phyloP scores from a whole-genome alignment of 2,113 vertebrate genomes.

The Hydrochoerus hydrochaeris region DNA sequence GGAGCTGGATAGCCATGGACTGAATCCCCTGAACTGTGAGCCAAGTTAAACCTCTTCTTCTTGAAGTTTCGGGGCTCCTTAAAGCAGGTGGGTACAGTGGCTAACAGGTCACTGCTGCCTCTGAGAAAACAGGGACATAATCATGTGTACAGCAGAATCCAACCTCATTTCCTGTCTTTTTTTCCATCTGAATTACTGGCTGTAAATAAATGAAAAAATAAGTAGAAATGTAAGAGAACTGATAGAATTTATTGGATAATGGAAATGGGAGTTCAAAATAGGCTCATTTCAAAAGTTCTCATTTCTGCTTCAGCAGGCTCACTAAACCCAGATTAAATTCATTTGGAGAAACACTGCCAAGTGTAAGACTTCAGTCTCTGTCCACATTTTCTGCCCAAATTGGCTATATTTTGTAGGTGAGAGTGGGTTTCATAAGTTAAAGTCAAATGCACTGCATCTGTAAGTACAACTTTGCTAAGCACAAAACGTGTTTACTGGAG shows the following conservation, averaged over 20 bases:
- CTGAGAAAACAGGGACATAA: not conserved
- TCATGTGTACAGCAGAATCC: too few relatives aligned
- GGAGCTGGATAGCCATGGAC: not conserved
- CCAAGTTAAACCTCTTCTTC: not conserved
- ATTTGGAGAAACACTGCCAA: not conserved
- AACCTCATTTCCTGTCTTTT: not conserved
- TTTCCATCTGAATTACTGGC: not conserved
- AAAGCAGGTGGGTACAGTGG: not conserved
- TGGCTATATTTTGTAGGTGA: not conserved
- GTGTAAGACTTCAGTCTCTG: not conserved
- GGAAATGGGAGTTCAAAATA: not conserved
- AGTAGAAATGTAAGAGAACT: not conserved
- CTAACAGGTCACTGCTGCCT: rapidly evolving
- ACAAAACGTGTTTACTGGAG: not conserved
- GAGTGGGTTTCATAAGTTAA: not conserved
- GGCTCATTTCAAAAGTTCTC: not conserved
- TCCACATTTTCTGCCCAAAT: not conserved
- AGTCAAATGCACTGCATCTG: rapidly evolving
- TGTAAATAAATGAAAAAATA: not conserved
- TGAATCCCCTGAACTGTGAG: not conserved
- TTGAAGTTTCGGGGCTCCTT: not conserved
- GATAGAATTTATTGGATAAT: not conserved
- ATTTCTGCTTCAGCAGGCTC: not conserved
- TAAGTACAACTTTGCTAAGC: not conserved
- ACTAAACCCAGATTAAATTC: not conserved